Evolutionary conservation across 2,888 invertebrate genomes (phyloP).

Genomic region (Coenonympha glycerion): DNA sequence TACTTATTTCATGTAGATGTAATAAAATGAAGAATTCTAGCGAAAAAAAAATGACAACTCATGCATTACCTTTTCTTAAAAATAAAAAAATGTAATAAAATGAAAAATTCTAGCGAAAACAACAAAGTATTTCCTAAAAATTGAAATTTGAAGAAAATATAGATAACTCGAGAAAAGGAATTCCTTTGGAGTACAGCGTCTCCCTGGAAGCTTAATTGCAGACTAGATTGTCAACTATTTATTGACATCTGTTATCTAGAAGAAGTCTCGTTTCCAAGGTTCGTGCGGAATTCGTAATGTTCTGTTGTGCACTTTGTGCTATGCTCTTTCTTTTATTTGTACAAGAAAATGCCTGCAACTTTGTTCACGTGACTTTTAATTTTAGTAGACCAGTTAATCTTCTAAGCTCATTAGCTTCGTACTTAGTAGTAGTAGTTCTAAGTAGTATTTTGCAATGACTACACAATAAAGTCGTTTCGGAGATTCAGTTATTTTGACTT

Average conservation of each 20-base stretch:
- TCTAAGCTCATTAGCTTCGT: too few species aligned
- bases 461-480: too few species aligned
- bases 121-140: neutral
- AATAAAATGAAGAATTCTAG: neutral
- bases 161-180: neutral
- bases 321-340: neutral
- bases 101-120: neutral
- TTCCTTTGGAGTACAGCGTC: neutral
- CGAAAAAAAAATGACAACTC: neutral
- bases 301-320: too few species aligned
- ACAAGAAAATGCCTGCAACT: too few species aligned
- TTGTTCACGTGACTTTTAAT: too few species aligned
- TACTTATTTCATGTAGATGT: too few species aligned
- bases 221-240: constrained; percentile 38
- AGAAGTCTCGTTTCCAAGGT: neutral
- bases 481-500: too few species aligned
- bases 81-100: too few species aligned
- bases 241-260: constrained; percentile 35
- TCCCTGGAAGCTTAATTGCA: constrained; percentile 33
- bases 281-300: neutral
- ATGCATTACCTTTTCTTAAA: neutral
- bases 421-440: too few species aligned
- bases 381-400: too few species aligned
- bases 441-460: too few species aligned
- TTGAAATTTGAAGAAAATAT: neutral